phyloP scores from a whole-genome alignment of 64 coral and sea anemone species.

The Montipora capricornis region DNA sequence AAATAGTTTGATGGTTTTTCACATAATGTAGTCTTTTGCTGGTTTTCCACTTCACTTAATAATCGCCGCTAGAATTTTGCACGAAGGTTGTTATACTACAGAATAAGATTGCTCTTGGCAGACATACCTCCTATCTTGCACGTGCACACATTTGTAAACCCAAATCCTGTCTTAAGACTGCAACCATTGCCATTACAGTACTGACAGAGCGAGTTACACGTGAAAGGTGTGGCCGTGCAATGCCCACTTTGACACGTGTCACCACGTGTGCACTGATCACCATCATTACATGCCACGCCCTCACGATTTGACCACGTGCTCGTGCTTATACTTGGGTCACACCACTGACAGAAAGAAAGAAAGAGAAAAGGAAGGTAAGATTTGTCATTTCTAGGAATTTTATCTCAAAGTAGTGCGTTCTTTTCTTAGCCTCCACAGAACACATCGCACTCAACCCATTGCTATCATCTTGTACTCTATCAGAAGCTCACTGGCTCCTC shows the following conservation, averaged over 20 bases:
- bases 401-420: too few species aligned
- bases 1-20: too few species aligned
- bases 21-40: too few species aligned
- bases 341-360: conserved; percentile 62
- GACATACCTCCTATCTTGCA: conserved; percentile 86
- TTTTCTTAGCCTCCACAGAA: too few species aligned
- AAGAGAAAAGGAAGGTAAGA: not conserved
- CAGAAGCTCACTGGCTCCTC: too few species aligned
- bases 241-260: conserved; percentile 72
- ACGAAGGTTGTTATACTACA: too few species aligned
- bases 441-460: too few species aligned
- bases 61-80: too few species aligned
- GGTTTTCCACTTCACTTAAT: too few species aligned
- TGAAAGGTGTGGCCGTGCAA: conserved; percentile 74
- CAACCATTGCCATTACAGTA: conserved; percentile 80
- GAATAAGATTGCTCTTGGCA: too few species aligned
- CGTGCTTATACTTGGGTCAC: conserved; percentile 20
- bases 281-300: conserved; percentile 69
- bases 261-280: conserved; percentile 66
- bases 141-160: conserved; percentile 71
- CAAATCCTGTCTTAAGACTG: conserved; percentile 80
- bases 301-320: conserved; percentile 62
- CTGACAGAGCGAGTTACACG: conserved; percentile 81
- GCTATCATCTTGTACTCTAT: too few species aligned
- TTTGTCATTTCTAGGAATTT: not conserved